Evolutionary conservation across 2,113 vertebrate genomes (phyloP), one percentile per base, ranked within the genome.

Genomic region (Cyanistes caeruleus): DNA sequence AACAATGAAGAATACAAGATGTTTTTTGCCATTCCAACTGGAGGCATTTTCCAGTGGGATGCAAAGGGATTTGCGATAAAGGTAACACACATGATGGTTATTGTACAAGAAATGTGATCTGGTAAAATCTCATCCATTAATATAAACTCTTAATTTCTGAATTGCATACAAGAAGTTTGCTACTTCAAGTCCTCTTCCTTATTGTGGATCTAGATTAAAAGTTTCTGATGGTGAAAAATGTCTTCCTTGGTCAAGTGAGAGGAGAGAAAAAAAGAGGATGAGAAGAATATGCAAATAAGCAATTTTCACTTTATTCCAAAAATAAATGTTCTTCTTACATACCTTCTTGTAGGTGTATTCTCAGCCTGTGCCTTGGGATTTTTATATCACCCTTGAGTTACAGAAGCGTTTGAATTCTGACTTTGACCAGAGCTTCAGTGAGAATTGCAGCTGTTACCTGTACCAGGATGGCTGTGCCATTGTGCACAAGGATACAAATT

Each of bases 361-460:
- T 69, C 96, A 98, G 43, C 95, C 98, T 67, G 90, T 98, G 63
- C 98, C 98, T 27, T 99, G 99, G 99, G 98, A 99, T 95, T 99
- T 98, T 90, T 99, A 98, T 70, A 98, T 99, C 91, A 95, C 76
- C 8, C 91, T 97, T 35, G 97, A 98, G 58, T 89, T 99, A 81
- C 98, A 91, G 72, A 97, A 98, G 74, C 97, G 98, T 39, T 93
- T 98, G 82, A 81, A 93, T 55, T 76, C 95, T 43, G 97, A 96
- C 8, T 98, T 89, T 74, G 97, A 97, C 68, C 94, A 97, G 33
- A 96, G 93, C 62, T 96, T 97, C 89, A 97, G 97, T 68, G 87
- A 93, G 41, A 95, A 92, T 8, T 98, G 93, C 84, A 97, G 93
- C 94, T 98, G 97, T 92, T 98, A 97, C 78, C 69, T 98, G 16